Evolutionary conservation across 2,888 invertebrate genomes (phyloP), one percentile per base, ranked within the genome.

Genomic region (Eutolmus rufibarbis): DNA sequence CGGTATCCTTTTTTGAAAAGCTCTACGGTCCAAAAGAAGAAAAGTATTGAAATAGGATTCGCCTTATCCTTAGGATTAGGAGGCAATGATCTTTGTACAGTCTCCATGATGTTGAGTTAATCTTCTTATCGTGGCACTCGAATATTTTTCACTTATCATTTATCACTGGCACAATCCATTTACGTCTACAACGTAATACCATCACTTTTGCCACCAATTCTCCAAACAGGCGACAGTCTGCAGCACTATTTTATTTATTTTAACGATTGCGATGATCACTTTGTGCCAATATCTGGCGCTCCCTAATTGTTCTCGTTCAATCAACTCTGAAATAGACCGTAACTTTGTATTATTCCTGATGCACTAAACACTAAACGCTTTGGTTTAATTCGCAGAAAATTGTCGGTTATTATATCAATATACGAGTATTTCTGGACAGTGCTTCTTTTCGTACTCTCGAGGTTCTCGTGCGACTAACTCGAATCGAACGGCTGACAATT

Each of bases 1-100:
- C 90, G 92, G 88, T 92, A 92, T 1, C 94, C 94, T 88, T 91
- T 92, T 89, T 92, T 92, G 90, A 94, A 94, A 43, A 94, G 89
- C 16, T 91, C 92, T 88, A 93, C 90, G 0, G 94, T 92, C 94
- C 94, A 94, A 91, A 94, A 93, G 91, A 93, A 94, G 34, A 93
- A 90, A 46, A 94, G 89, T 8, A 93, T 90, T 4, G 94, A 94
- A 12, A 94, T 37, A 1, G 92, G 86, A 89, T 92, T 93, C n/a
- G 94, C 93, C 57, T 90, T 91, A 86, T 93, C 93, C 56, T 93
- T 90, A 1, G 94, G 94, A 91, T 94, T 93, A 12, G 88, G 84
- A 74, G 87, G 77, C 23, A 89, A 76, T 51, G 87, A 86, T 51
- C 82, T 82, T n/a, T 86, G 57, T 9, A 57, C 40, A 57, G 57